Evolutionary conservation across 2,797 vertebrate species (phyloP).

Genomic region (Molossus molossus): DNA sequence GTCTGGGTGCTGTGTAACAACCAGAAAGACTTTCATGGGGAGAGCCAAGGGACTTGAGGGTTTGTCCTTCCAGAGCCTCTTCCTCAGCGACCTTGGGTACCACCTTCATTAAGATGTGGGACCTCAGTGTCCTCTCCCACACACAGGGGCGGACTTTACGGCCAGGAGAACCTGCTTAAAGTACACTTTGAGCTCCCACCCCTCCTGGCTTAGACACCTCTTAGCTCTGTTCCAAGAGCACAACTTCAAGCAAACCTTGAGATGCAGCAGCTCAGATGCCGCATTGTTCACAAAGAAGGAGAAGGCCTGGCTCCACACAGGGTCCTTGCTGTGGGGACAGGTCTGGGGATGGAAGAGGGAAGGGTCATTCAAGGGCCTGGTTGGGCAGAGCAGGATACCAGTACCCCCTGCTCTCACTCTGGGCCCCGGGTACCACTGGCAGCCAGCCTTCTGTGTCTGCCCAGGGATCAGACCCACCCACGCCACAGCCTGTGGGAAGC

Average conservation of each 20-base stretch:
- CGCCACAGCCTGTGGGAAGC: fast-evolving
- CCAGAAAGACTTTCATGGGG: background rate
- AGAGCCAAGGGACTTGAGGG: background rate
- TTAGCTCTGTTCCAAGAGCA: background rate
- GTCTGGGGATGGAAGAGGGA: conserved; percentile 89
- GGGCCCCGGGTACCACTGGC: background rate
- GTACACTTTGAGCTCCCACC: background rate
- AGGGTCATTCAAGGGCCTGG: background rate
- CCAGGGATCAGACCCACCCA: background rate
- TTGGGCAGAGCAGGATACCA: background rate
- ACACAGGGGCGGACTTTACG: background rate
- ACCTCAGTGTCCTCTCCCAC: background rate
- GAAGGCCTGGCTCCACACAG: conserved; percentile 95
- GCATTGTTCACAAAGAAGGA: conserved; percentile 95
- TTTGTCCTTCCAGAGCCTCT: background rate
- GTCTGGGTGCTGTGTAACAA: background rate
- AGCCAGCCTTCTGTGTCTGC: background rate
- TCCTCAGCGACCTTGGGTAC: background rate
- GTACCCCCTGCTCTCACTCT: background rate
- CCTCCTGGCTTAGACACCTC: background rate
- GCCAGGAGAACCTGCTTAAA: background rate
- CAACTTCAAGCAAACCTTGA: conserved; percentile 92
- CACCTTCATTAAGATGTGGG: background rate
- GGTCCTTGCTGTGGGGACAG: conserved; percentile 93
- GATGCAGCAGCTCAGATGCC: conserved; percentile 91